Evolutionary conservation across 1,140 invertebrate species (phyloP).

Genomic region (Tetramorium alpestre): DNA sequence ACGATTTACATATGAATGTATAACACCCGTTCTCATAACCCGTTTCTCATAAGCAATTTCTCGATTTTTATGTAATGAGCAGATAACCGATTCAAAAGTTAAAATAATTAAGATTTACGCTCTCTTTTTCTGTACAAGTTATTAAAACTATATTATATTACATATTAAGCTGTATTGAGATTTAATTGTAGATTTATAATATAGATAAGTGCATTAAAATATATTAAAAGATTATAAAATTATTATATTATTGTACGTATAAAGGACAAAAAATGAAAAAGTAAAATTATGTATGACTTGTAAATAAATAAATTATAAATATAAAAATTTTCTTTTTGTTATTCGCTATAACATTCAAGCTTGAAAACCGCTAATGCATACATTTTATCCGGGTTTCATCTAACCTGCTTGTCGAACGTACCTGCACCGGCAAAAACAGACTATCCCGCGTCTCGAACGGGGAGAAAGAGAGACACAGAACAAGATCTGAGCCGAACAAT

Average conservation of each 20-base stretch:
- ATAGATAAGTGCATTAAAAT: background rate
- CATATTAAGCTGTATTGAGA: background rate
- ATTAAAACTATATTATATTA: background rate
- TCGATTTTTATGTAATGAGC: background rate
- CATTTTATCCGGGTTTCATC: constrained; percentile 49
- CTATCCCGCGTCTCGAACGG: constrained; percentile 7
- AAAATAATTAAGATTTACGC: background rate
- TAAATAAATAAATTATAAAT: background rate
- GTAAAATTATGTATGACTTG: background rate
- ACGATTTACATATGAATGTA: background rate
- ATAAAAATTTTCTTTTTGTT: background rate
- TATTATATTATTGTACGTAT: background rate
- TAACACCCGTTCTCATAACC: background rate
- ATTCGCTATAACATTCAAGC: background rate
- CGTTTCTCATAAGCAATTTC: background rate
- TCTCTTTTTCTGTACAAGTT: background rate
- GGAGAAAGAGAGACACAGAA: constrained; percentile 44
- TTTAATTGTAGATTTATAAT: background rate
- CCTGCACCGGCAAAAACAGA: constrained; percentile 59
- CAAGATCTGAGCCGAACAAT: constrained; percentile 73
- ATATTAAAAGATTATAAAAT: background rate
- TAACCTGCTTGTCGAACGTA: constrained; percentile 58
- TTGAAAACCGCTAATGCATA: constrained; percentile 49
- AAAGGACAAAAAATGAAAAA: background rate
- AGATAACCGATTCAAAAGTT: background rate